Base-by-base conservation (phyloP, 2,113 vertebrate species). In the Sphaerodactylus townsendi region DNA sequence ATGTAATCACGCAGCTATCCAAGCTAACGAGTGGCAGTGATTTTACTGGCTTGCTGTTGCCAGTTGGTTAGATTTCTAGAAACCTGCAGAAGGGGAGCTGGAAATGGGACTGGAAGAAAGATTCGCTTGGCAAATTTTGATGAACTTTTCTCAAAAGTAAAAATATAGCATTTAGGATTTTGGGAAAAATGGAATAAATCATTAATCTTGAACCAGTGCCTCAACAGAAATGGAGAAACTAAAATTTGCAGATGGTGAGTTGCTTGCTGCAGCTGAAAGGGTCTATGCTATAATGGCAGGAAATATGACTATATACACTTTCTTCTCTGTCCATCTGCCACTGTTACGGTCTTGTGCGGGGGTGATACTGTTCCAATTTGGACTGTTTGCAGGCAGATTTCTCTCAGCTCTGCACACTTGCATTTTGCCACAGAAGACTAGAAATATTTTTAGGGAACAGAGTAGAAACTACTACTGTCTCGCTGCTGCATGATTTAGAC, bases 301-400 rank as follows among this genome's bases (percentile, higher is more conserved):
- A 93, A 94, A 95, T 82, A 90, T 94, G 93, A 94, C 93, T 91
- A 91, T 56, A 48, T 92, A 93, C 89, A 85, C 79, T 86, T 92
- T 94, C 91, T 94, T 94, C 90, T 94, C 89, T 94, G 93, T 94
- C 93, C 93, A 95, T 94, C 94, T 96, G 93, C 91, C 87, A 89
- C 90, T 89, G 89, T 91, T 93, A 93, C n/a, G 92, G 88, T 92
- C 89, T 92, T 89, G 64, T 30, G 89, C 69, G 85, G 86, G 91
- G 89, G 86, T 87, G 90, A 90, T 92, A 89, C 89, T 87, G 86
- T 93, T 92, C 85, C 89, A 93, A 92, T 91, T 87, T 95, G 94
- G 90, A 92, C 85, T 90, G 82, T 87, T 83, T 91, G 89, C 85
- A 93, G 88, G 86, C 87, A 87, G 85, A 90, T 90, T 93, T 93